These are phyloP conservation scores for Octomys mimax DNA, from an alignment of 2,797 vertebrate species.

Conservation along the genomic window DNA sequence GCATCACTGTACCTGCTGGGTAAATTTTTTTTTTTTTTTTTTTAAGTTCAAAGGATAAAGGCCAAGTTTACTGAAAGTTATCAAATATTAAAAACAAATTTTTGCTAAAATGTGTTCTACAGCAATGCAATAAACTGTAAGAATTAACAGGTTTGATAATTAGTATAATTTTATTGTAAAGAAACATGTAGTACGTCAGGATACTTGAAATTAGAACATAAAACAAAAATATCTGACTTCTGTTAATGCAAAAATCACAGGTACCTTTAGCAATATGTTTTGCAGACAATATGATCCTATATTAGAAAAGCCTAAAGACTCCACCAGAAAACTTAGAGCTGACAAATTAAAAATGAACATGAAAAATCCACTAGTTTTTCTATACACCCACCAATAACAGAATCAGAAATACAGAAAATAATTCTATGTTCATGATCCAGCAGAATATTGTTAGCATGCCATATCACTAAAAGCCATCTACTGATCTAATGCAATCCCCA, in stretches of 20 bases:
- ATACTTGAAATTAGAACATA: constrained; percentile 5
- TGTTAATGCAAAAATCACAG: not conserved
- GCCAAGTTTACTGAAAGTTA: constrained; percentile 16
- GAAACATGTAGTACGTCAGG: not conserved
- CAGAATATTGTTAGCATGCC: not conserved
- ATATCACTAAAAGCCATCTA: not conserved
- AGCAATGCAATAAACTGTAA: constrained; percentile 31
- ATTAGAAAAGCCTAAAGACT: not conserved
- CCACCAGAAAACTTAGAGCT: not conserved
- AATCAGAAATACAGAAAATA: not conserved
- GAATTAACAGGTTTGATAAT: not conserved
- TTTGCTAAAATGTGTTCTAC: not conserved
- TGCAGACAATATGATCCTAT: not conserved
- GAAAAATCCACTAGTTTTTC: not conserved
- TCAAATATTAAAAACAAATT: constrained; percentile 22
- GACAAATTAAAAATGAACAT: not conserved
- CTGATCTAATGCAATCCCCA: not conserved
- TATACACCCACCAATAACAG: not conserved
- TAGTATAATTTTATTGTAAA: not conserved
- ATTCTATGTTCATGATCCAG: not conserved
- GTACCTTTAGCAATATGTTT: not conserved
- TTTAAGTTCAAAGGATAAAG: not conserved
- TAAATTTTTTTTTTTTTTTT: too few species aligned
- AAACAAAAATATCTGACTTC: constrained; percentile 31
- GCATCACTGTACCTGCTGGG: not conserved